Evolutionary conservation across 2,888 invertebrate genomes (phyloP).

Genomic region (Torymus texanus): DNA sequence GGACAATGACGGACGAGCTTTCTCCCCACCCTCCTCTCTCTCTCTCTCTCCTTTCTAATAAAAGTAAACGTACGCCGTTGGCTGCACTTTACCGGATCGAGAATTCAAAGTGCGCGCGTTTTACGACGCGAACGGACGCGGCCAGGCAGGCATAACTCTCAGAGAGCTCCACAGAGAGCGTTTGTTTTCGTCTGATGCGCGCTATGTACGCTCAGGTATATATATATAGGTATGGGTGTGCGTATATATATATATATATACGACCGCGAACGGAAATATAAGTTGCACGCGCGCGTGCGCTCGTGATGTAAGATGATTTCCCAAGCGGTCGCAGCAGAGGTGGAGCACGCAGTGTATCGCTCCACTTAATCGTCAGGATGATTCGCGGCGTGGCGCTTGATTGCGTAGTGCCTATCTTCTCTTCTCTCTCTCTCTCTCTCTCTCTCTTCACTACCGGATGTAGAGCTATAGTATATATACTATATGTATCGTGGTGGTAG

Average conservation of each 20-base stretch:
- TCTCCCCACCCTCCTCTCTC: too few relatives aligned
- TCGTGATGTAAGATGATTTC: conserved; percentile 70
- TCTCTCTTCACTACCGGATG: too few relatives aligned
- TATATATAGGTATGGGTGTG: too few relatives aligned
- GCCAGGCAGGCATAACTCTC: too few relatives aligned
- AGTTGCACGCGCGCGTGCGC: conserved; percentile 33
- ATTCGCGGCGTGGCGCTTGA: conserved; percentile 61
- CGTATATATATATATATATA: too few relatives aligned
- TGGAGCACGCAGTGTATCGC: conserved; percentile 36
- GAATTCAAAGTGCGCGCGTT: conserved; percentile 15
- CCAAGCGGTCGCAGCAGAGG: conserved; percentile 64
- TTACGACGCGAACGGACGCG: background rate
- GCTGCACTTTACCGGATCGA: conserved; percentile 34
- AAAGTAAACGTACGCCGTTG: background rate
- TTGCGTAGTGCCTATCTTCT: conserved; percentile 57
- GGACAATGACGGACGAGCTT: conserved; percentile 18
- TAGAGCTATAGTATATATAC: too few relatives aligned
- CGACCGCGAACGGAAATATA: conserved; percentile 17
- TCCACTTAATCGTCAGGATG: conserved; percentile 66
- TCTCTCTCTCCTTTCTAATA: too few relatives aligned
- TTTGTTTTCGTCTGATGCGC: too few relatives aligned
- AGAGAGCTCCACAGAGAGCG: too few relatives aligned
- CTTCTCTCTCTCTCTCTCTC: too few relatives aligned
- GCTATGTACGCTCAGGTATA: too few relatives aligned
- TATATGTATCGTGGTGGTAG: too few relatives aligned